These are phyloP conservation scores for Gymnothorax javanicus DNA, from an alignment of 2,797 vertebrate species.

Conservation along the genomic window DNA sequence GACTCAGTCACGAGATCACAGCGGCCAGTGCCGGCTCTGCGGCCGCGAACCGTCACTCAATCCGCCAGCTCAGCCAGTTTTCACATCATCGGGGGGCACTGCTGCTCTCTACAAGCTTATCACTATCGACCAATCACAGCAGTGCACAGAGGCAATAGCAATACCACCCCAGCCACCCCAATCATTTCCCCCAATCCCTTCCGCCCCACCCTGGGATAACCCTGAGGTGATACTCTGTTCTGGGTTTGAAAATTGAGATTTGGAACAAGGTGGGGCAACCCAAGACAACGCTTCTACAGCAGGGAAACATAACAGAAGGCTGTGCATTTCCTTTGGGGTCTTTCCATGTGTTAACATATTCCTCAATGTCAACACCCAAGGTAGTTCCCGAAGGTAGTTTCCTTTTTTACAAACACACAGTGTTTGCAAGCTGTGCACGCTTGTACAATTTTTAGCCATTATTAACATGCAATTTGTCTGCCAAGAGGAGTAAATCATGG, in stretches of 20 bases:
- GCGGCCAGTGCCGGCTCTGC: not conserved
- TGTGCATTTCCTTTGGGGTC: not conserved
- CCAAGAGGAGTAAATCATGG: not conserved
- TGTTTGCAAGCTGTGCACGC: too few relatives aligned
- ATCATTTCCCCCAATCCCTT: not conserved
- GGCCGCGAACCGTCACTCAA: not conserved
- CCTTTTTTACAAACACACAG: not conserved
- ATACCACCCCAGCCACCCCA: too few relatives aligned
- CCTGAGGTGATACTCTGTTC: slow-evolving; percentile 5
- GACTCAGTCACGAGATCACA: not conserved
- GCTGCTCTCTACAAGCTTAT: not conserved
- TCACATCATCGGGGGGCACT: not conserved
- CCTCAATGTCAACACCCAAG: not conserved
- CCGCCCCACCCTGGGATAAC: not conserved
- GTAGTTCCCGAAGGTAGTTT: not conserved
- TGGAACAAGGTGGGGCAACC: not conserved
- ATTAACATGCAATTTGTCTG: not conserved
- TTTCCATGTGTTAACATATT: not conserved
- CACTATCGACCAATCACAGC: not conserved
- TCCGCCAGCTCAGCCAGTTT: not conserved
- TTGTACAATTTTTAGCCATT: too few relatives aligned
- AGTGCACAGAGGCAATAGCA: not conserved
- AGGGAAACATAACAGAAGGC: not conserved
- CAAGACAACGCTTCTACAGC: not conserved
- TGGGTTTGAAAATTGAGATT: not conserved